phyloP scores from a whole-genome alignment of 2,113 vertebrate genomes.

The Syngnathus typhle region DNA sequence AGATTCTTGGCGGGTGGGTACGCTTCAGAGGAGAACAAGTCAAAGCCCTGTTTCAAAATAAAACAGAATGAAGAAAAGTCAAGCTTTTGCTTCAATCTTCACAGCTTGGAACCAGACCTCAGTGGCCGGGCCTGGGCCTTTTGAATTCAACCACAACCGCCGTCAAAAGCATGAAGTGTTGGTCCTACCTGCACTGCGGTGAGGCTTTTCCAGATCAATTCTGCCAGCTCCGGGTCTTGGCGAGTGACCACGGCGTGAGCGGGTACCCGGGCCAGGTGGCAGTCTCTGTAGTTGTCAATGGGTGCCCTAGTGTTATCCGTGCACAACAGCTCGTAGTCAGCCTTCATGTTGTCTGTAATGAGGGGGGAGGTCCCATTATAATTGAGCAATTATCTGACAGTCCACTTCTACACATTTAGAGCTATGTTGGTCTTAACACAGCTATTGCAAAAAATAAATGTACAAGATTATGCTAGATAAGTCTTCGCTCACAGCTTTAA shows the following conservation, averaged over 20 bases:
- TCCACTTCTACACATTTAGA: too few relatives aligned
- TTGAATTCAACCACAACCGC: background rate
- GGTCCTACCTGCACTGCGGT: slow-evolving; percentile 28
- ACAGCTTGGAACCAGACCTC: too few relatives aligned
- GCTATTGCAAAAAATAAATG: too few relatives aligned
- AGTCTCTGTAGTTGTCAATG: slow-evolving; percentile 66
- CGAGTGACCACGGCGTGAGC: slow-evolving; percentile 77
- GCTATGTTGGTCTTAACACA: too few relatives aligned
- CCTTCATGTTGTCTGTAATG: slow-evolving; percentile 55
- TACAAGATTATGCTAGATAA: too few relatives aligned
- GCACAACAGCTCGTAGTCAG: slow-evolving; percentile 82
- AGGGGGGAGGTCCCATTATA: too few relatives aligned
- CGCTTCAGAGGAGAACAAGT: slow-evolving; percentile 73
- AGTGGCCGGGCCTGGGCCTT: too few relatives aligned
- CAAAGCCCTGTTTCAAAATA: slow-evolving; percentile 26
- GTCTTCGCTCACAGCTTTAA: too few relatives aligned
- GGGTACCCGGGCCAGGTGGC: slow-evolving; percentile 74
- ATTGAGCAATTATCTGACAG: too few relatives aligned
- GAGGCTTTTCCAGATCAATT: slow-evolving; percentile 74
- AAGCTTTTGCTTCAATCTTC: too few relatives aligned
- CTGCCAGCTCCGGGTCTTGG: slow-evolving; percentile 53
- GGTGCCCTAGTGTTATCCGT: slow-evolving; percentile 66
- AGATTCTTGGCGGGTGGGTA: slow-evolving; percentile 70
- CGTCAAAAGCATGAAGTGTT: background rate
- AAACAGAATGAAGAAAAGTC: background rate